Evolutionary conservation across 2,797 vertebrate genomes (phyloP), one percentile per base, ranked within the genome.

Genomic region (Microtus agrestis): DNA sequence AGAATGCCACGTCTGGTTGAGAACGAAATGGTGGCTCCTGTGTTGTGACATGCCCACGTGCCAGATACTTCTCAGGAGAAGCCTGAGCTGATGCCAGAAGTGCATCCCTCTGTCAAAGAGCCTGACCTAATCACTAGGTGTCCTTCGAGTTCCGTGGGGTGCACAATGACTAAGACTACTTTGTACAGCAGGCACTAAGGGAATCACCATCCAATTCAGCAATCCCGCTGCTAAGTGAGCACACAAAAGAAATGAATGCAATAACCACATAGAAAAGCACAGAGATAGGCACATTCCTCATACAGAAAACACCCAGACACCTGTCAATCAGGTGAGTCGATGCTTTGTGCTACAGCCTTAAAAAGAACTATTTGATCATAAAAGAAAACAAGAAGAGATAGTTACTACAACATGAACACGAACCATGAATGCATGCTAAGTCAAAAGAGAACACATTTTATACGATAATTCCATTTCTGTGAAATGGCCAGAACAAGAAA

Each of bases 1-100:
- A 94, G 94, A 97, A 96, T 87, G 81, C 9, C 73, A 51, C 10
- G 63, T 89, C 91, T 8, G 80, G 54, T 69, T 40, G 21, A 95
- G 63, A 74, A 65, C 43, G 15, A 61, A 76, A 59, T 7, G 46
- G n/a, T 77, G 46, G n/a, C 29, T 34, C 34, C 34, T 56, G 6
- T 5, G 14, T 6, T 61, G 93, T 51, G 15, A 5, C 8, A 40
- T 27, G 73, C 46, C 48, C 7, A 73, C 31, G 59, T 51, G 77
- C 67, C 69, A 74, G 34, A n/a, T n/a, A 13, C 74, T 87, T 93
- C 69, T n/a, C 12, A 2, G 15, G 43, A 71, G 76, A 85, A 76
- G 6, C 11, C 1, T 27, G 29, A 27, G 37, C 8, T 17, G 71
- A 69, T 12, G 7, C 11, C 27, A 59, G 29, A 9, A 73, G n/a